These are phyloP conservation scores for Pollenia amentaria DNA, from an alignment of 2,888 invertebrate genomes.

Conservation along the genomic window DNA sequence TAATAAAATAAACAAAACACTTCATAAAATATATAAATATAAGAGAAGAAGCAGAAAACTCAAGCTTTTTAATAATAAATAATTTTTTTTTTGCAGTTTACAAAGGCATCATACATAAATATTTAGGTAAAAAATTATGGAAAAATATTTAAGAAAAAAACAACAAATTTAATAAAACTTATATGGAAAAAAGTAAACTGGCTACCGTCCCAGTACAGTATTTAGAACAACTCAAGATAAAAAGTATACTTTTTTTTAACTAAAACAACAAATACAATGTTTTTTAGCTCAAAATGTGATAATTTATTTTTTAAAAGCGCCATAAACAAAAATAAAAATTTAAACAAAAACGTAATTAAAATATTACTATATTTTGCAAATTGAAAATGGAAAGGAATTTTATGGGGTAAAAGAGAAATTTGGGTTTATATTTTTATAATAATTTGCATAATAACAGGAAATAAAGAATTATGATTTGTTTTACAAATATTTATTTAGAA, in stretches of 20 bases:
- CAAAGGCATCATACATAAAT: not conserved
- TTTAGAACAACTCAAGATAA: conserved; percentile 72
- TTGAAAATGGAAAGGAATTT: conserved; percentile 7
- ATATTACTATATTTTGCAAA: conserved; percentile 42
- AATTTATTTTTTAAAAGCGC: conserved; percentile 68
- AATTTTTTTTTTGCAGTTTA: conserved; percentile 31
- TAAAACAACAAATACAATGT: conserved; percentile 55
- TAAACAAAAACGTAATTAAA: conserved; percentile 3
- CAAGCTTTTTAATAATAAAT: conserved; percentile 58
- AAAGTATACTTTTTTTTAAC: conserved; percentile 58
- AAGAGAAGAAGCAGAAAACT: conserved; percentile 25
- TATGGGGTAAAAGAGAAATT: not conserved
- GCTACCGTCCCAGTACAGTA: conserved; percentile 73
- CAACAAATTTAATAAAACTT: conserved; percentile 32
- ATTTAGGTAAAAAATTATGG: conserved; percentile 39
- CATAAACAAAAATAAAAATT: conserved; percentile 35
- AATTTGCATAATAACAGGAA: conserved; percentile 11
- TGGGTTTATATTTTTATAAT: not conserved
- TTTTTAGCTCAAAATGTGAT: conserved; percentile 74
- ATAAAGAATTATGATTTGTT: not conserved
- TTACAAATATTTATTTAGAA: not conserved
- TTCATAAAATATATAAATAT: conserved; percentile 22
- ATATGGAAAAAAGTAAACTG: conserved; percentile 62
- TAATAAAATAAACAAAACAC: conserved; percentile 2
- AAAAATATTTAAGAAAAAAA: conserved; percentile 39